Evolutionary conservation across 2,888 invertebrate species (phyloP).

Genomic region (Brachycybe producta): DNA sequence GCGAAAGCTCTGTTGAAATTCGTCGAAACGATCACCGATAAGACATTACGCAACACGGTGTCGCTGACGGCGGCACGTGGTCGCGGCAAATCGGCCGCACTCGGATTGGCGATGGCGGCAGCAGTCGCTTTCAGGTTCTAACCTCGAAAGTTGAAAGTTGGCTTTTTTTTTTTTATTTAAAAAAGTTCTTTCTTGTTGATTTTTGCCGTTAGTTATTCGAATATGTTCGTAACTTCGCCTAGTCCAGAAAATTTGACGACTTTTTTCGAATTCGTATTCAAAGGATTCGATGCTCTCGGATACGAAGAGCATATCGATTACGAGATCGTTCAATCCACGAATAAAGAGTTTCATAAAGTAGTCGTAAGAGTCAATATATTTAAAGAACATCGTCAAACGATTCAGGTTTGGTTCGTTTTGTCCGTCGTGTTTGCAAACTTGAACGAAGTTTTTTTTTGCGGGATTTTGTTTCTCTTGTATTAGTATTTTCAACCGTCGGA

Average conservation of each 20-base stretch:
- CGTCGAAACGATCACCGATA: conserved; percentile 89
- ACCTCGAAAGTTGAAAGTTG: neutral
- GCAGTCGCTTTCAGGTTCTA: conserved; percentile 38
- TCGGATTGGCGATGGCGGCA: conserved; percentile 73
- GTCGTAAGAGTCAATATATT: conserved; percentile 85
- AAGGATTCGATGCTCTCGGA: conserved; percentile 83
- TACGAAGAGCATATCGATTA: conserved; percentile 94
- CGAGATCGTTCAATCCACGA: conserved; percentile 82
- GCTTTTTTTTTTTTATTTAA: neutral
- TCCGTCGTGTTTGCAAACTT: too few species aligned
- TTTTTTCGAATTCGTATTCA: conserved; percentile 89
- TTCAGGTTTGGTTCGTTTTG: conserved; percentile 50
- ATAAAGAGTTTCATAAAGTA: conserved; percentile 92
- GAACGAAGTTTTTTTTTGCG: neutral
- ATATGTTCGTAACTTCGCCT: conserved; percentile 94
- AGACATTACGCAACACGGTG: conserved; percentile 72
- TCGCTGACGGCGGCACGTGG: conserved; percentile 93
- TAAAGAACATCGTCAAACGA: conserved; percentile 79
- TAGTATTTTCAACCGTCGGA: conserved; percentile 93
- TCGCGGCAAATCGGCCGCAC: conserved; percentile 92
- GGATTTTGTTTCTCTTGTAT: conserved; percentile 23
- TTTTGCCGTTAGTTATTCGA: conserved; percentile 75
- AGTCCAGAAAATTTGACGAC: conserved; percentile 97
- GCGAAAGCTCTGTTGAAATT: conserved; percentile 83
- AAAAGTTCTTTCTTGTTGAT: neutral